A percentile compares a stretch with the other conserved stretches of the same genome.
These are phyloP conservation scores for Ostrea denselamellosa DNA, from an alignment of 1,140 invertebrate genomes.

Conservation along the genomic window DNA sequence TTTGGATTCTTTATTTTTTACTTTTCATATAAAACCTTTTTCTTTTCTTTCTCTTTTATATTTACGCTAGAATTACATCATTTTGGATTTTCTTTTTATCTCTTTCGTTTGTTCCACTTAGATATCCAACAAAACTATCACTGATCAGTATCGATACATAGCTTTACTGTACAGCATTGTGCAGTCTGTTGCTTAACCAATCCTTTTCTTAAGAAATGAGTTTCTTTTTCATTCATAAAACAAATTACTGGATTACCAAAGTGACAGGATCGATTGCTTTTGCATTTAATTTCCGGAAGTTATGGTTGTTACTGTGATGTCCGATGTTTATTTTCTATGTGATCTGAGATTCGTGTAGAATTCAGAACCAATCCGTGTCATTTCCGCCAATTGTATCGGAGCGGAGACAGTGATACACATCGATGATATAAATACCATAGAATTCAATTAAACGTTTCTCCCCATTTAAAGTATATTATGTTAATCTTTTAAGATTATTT, in stretches of 20 bases:
- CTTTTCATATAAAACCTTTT: no score
- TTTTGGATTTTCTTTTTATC: no score
- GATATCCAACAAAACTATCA: no score
- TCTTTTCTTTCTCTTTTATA: no score
- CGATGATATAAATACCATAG: not conserved
- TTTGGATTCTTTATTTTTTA: no score
- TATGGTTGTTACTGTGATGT: not conserved
- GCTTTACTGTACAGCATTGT: not conserved
- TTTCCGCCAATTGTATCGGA: slow-evolving; percentile 24
- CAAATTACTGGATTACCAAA: slow-evolving; percentile 26
- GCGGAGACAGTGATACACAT: not conserved
- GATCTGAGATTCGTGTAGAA: not conserved
- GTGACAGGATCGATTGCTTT: slow-evolving; percentile 22
- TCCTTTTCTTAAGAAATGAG: not conserved
- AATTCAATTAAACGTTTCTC: slow-evolving; percentile 31
- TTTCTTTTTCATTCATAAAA: slow-evolving; percentile 12
- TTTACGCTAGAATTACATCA: no score
- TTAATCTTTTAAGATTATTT: slow-evolving; percentile 12
- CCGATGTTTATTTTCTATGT: slow-evolving; percentile 15
- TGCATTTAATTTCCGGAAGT: not conserved
- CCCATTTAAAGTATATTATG: slow-evolving; percentile 32
- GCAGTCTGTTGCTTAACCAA: not conserved
- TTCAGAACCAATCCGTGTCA: slow-evolving; percentile 28
- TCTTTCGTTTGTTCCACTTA: no score
- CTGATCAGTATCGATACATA: not conserved